Evolutionary conservation across 2,797 vertebrate genomes (phyloP).

Genomic region (Synanceia verrucosa): DNA sequence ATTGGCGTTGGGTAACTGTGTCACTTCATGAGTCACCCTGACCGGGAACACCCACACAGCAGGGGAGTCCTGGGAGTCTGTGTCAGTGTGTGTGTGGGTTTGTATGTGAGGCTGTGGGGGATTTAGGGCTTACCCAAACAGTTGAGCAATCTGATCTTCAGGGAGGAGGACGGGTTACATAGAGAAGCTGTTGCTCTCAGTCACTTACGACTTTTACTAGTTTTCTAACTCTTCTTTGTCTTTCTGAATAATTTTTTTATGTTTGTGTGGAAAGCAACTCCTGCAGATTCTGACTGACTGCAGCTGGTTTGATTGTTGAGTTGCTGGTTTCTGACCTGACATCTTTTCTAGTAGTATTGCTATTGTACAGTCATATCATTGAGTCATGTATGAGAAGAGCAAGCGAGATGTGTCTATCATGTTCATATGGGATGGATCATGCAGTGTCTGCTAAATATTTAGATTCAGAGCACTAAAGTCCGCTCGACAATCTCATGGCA

Average conservation of each 20-base stretch:
- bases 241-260: background rate
- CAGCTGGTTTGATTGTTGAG: background rate
- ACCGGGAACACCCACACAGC: constrained; percentile 63
- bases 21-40: constrained; percentile 64
- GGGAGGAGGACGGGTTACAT: background rate
- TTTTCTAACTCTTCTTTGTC: background rate
- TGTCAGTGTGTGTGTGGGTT: constrained; percentile 29
- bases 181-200: constrained; percentile 25
- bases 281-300: background rate
- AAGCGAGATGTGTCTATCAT: background rate
- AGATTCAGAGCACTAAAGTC: background rate
- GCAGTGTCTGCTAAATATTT: background rate
- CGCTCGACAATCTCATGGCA: background rate
- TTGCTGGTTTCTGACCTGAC: background rate
- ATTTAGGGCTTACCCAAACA: constrained; percentile 48
- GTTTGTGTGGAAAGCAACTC: background rate
- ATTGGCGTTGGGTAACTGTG: constrained; percentile 45
- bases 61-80: constrained; percentile 33
- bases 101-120: constrained; percentile 39
- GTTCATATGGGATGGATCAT: background rate
- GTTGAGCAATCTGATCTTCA: constrained; percentile 58
- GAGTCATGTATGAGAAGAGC: background rate
- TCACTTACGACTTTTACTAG: background rate
- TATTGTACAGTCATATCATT: background rate
- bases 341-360: background rate